A percentile compares a stretch with the other conserved stretches of the same genome.
These are phyloP conservation scores for Peromyscus nudipes DNA, from an alignment of 2,797 vertebrate genomes.

Conservation along the genomic window DNA sequence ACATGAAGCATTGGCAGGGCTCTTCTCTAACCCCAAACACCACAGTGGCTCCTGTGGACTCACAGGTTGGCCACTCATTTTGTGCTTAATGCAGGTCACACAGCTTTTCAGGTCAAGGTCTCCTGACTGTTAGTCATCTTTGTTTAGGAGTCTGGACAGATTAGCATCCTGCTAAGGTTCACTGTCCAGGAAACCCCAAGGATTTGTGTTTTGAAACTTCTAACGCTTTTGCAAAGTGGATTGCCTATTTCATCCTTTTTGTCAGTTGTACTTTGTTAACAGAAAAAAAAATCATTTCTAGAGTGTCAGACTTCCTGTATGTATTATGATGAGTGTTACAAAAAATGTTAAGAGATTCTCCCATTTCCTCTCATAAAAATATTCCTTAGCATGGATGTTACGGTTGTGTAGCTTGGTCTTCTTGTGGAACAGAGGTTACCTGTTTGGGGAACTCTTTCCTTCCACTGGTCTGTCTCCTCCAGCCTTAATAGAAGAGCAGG, in stretches of 20 bases:
- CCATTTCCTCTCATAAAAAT: constrained; percentile 27
- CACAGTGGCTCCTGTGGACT: neutral
- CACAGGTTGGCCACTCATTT: neutral
- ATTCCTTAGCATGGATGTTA: neutral
- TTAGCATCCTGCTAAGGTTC: constrained; percentile 61
- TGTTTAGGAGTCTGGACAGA: constrained; percentile 59
- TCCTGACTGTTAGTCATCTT: constrained; percentile 28
- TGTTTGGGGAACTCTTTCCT: neutral
- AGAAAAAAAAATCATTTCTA: constrained; percentile 69
- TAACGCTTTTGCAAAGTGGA: constrained; percentile 32
- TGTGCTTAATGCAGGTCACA: neutral
- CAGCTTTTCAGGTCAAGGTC: neutral
- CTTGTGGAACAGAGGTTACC: neutral
- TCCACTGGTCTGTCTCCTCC: neutral
- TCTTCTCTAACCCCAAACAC: neutral
- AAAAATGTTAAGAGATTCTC: constrained; percentile 22
- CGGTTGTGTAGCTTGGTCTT: neutral
- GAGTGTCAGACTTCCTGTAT: neutral
- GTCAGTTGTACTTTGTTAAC: constrained; percentile 57
- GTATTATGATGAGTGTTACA: constrained; percentile 11
- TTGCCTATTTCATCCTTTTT: constrained; percentile 51
- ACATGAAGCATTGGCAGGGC: neutral
- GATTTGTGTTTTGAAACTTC: constrained; percentile 57
- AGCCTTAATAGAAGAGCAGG: neutral
- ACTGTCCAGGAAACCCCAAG: constrained; percentile 35